Conservation (phyloP, 2,113 vertebrate species). For the Bungarus multicinctus region DNA sequence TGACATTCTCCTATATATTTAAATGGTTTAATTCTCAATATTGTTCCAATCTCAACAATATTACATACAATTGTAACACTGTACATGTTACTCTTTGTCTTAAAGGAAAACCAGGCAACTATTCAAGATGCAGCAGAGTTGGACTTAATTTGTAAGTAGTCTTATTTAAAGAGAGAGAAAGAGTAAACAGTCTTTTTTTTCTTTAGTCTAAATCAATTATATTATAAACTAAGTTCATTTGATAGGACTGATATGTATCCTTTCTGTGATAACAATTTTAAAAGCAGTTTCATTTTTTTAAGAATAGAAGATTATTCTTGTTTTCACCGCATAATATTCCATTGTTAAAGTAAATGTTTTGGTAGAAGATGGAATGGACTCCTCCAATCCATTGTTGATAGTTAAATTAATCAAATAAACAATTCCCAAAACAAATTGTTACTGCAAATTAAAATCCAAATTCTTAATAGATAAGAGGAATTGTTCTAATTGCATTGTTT, state of each 20-base stretch:
- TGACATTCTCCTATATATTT: background rate
- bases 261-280: background rate
- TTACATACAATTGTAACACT: background rate
- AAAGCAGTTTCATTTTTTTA: background rate
- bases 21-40: background rate
- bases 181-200: background rate
- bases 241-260: background rate
- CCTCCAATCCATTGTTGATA: background rate
- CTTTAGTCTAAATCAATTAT: background rate
- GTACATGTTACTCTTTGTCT: conserved; percentile 22
- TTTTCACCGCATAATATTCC: background rate
- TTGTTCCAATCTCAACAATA: background rate
- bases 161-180: background rate
- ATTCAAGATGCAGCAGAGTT: conserved; percentile 78
- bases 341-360: background rate
- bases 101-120: conserved; percentile 73
- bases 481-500: background rate
- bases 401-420: background rate
- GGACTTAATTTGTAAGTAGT: conserved; percentile 87
- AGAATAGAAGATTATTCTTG: background rate
- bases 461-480: background rate
- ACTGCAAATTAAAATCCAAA: background rate
- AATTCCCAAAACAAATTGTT: background rate
- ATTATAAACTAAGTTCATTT: background rate
- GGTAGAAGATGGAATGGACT: background rate